Evolutionary conservation across 1,140 invertebrate species (phyloP).

Genomic region (Drosophila nebulosa): DNA sequence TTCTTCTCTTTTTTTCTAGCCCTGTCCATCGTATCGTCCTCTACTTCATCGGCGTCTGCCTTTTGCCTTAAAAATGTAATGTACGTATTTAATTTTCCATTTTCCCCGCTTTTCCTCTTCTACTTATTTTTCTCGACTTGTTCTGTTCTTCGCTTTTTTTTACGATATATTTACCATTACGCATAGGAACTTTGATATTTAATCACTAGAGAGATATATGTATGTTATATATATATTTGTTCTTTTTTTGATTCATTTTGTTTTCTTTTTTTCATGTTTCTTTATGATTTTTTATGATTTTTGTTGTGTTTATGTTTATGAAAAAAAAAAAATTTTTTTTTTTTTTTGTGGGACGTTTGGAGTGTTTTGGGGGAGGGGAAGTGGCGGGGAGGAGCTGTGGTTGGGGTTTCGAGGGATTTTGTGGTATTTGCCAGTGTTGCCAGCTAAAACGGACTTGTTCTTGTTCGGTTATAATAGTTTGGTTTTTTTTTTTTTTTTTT

Average conservation of each 20-base stretch:
- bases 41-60: slow-evolving; percentile 25
- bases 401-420: neutral
- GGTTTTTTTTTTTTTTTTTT: slow-evolving; percentile 3
- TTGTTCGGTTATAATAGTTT: slow-evolving; percentile 42
- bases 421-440: slow-evolving; percentile 57
- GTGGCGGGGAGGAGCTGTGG: neutral
- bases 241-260: slow-evolving; percentile 29
- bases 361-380: neutral
- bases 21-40: neutral
- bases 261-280: slow-evolving; percentile 15
- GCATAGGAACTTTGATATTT: slow-evolving; percentile 80
- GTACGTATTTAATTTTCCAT: slow-evolving; percentile 68
- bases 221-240: slow-evolving; percentile 37
- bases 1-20: neutral
- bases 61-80: slow-evolving; percentile 51
- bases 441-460: slow-evolving; percentile 77
- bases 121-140: slow-evolving; percentile 25
- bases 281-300: slow-evolving; percentile 32
- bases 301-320: slow-evolving; percentile 24
- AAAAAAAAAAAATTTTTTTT: slow-evolving; percentile 38
- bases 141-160: slow-evolving; percentile 25
- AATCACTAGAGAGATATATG: slow-evolving; percentile 77
- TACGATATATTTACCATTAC: slow-evolving; percentile 69
- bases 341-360: slow-evolving; percentile 35
- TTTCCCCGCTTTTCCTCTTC: slow-evolving; percentile 5